Percentiles rank a stretch among this genome's conserved stretches.
These are phyloP conservation scores for Dinomys branickii DNA, from an alignment of 2,113 vertebrate genomes.

Conservation along the genomic window DNA sequence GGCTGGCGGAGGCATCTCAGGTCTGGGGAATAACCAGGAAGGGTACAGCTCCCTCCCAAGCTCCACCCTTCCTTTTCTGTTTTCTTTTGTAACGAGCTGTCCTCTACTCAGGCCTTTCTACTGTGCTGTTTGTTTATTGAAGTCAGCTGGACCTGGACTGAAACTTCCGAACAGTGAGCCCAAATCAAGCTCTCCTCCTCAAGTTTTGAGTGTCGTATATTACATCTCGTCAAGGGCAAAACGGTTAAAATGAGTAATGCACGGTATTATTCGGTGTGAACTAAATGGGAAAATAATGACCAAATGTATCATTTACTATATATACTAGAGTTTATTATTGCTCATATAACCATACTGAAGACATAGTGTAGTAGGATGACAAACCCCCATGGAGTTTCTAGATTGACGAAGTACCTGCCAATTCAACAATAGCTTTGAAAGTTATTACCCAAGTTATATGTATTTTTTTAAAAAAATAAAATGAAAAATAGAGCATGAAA, in stretches of 20 bases:
- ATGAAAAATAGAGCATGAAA: neutral
- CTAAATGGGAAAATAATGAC: neutral
- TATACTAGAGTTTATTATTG: neutral
- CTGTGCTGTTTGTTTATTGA: neutral
- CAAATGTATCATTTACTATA: neutral
- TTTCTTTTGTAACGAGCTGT: neutral
- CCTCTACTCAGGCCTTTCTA: neutral
- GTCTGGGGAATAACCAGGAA: neutral
- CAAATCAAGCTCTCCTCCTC: neutral
- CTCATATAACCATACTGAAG: neutral
- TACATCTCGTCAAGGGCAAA: neutral
- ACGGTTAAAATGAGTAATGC: neutral
- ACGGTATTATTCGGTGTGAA: neutral
- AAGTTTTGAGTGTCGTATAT: neutral
- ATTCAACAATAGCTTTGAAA: neutral
- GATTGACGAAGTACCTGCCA: neutral
- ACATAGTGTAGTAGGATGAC: neutral
- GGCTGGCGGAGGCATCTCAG: neutral
- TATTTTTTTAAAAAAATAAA: neutral
- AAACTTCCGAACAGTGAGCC: neutral
- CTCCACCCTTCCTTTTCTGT: neutral
- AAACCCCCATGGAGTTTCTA: neutral
- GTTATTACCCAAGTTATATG: neutral
- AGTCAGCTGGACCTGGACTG: neutral
- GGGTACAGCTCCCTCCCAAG: neutral